Conservation (phyloP, 2,113 vertebrate genomes). For the Platysternon megacephalum region DNA sequence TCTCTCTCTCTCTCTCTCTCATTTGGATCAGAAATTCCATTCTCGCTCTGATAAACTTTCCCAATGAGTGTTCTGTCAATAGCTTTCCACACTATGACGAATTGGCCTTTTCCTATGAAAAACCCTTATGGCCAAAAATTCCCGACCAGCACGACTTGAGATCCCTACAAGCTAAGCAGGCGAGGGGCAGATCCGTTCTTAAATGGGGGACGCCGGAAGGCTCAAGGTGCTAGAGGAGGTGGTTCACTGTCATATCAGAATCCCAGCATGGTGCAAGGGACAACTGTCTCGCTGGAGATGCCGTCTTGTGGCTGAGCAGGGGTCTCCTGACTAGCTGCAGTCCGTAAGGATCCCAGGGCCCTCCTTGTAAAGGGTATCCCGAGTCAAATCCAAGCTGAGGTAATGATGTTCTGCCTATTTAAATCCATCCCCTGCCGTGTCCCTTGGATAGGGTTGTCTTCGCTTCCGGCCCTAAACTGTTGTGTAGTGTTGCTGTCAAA, state of each 20-base stretch:
- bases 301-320: neutral
- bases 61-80: too few species aligned
- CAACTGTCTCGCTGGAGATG: neutral
- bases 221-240: neutral
- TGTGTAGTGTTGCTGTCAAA: neutral
- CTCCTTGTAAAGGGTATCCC: neutral
- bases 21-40: neutral
- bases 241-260: neutral
- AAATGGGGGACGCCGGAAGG: neutral
- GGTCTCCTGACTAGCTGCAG: neutral
- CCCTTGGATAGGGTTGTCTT: neutral
- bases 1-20: too few species aligned
- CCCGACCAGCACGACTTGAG: neutral
- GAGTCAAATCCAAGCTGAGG: neutral
- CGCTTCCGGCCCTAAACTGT: too few species aligned
- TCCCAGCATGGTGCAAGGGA: neutral
- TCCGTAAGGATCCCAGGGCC: neutral
- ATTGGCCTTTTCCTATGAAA: neutral
- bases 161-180: neutral
- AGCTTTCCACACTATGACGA: neutral
- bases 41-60: neutral
- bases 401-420: neutral
- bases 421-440: neutral
- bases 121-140: neutral
- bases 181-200: neutral